Evolutionary conservation across 2,113 vertebrate species (phyloP).

Genomic region (Neoarius graeffei): DNA sequence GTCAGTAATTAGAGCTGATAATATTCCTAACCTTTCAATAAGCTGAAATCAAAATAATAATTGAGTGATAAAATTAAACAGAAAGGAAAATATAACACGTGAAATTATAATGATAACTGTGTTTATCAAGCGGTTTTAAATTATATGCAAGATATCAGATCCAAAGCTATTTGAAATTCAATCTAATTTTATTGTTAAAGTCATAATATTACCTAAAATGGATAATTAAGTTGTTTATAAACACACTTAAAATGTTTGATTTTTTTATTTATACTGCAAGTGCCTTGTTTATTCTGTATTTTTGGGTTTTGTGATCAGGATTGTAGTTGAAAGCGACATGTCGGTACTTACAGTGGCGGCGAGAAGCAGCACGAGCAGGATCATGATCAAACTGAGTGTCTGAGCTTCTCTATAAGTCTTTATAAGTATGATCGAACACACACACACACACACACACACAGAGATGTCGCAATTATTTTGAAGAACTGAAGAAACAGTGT

Average conservation of each 20-base stretch:
- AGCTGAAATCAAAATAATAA: neutral
- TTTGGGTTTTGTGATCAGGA: neutral
- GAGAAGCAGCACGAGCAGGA: conserved; percentile 58
- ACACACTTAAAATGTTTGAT: neutral
- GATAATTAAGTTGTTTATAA: neutral
- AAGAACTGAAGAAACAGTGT: neutral
- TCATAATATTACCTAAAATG: neutral
- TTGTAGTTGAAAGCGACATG: neutral
- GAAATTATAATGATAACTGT: neutral
- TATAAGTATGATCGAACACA: conserved; percentile 9
- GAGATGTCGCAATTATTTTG: neutral
- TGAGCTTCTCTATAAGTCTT: neutral
- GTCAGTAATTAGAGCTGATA: neutral
- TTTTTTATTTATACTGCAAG: neutral
- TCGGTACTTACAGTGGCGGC: conserved; percentile 57
- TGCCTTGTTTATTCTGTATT: neutral
- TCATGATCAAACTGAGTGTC: conserved; percentile 49
- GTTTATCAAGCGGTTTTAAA: neutral
- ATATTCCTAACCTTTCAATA: neutral
- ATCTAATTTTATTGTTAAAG: neutral
- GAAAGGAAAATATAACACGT: neutral
- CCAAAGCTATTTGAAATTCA: neutral
- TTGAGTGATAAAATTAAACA: neutral
- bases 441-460: neutral
- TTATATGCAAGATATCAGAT: neutral